Base-by-base conservation (phyloP, 2,888 invertebrate genomes). In the Dromius quadrimaculatus region DNA sequence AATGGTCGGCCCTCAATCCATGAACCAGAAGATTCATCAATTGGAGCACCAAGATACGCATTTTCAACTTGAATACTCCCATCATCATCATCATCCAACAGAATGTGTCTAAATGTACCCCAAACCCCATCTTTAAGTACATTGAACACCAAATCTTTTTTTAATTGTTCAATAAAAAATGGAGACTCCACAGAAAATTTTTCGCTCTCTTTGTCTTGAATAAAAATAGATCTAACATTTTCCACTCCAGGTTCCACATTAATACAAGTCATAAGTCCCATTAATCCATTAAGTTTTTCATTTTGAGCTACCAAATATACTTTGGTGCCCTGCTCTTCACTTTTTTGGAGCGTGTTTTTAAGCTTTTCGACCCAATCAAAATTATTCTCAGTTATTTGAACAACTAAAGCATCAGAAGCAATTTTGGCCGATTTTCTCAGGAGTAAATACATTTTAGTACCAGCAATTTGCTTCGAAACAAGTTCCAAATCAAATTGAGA, bases 1-100 rank as follows among this genome's bases (percentile, higher is more conserved):
- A 90, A 86, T 62, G 92, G 92, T 66, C n/a, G n/a, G n/a, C 94
- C 94, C 85, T 94, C 97, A 79, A 98, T 94, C 98, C 94, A 98
- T 78, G 96, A 87, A 76, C 93, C 97, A 15, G 97, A 90, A 75
- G 99, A 87, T 84, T 99, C 98, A 69, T 98, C 98, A 11, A 91
- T 91, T 76, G 96, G 82, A 1, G 96, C 92, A 84, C 98, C 98
- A 61, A 98, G 92, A 83, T 95, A 98, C 9, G 98, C 98, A 84
- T 97, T 95, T 80, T 95, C 92, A 69, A 95, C 92, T 81, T 88
- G 87, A 20, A 88, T 80, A 4, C 80, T 76, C 66, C 76, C 79
- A 45, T 81, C 81, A 54, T 73, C 76, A 22, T 74, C 73, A 36
- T 83, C 84, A 75, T 90, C 88, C 71, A 93, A 82, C 74, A 84